Percentiles rank a stretch among this genome's conserved stretches.
Conservation (phyloP, 2,113 vertebrate species). For the Gambusia holbrooki region DNA sequence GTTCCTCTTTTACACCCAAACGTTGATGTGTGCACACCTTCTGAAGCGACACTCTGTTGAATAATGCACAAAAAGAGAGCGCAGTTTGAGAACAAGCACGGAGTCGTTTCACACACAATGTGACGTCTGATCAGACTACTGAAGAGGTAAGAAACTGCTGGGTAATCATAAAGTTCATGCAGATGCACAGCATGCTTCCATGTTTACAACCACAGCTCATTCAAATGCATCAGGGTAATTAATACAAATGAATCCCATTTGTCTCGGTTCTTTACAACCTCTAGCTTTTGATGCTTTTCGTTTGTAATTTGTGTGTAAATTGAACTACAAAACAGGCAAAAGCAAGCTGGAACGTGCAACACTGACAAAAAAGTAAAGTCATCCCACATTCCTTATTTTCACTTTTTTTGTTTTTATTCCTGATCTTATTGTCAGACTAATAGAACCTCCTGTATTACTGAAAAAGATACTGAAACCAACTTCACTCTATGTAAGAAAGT, state of each 20-base stretch:
- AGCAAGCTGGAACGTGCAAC: not conserved
- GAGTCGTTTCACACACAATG: conserved; percentile 35
- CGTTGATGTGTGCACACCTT: not conserved
- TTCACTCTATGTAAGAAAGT: not conserved
- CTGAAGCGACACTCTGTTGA: not conserved
- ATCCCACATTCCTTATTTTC: not conserved
- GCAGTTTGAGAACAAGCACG: conserved; percentile 26
- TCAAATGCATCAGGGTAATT: not conserved
- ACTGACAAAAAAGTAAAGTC: not conserved
- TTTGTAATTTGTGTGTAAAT: not conserved
- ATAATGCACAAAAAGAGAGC: not conserved
- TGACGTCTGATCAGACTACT: conserved; percentile 27
- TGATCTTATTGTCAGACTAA: not conserved
- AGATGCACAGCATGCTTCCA: conserved; percentile 8
- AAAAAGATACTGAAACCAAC: not conserved
- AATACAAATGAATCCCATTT: conserved; percentile 11
- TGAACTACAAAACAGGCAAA: not conserved
- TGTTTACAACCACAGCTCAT: conserved; percentile 29
- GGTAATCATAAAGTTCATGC: conserved; percentile 26
- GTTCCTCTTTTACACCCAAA: not conserved
- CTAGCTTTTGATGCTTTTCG: not conserved
- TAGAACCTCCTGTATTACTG: too few relatives aligned
- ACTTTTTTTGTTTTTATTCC: not conserved
- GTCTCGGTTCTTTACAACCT: not conserved
- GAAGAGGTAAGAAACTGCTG: conserved; percentile 28